Evolutionary conservation across 2,113 vertebrate species (phyloP).

Genomic region (Grammomys dolichurus): DNA sequence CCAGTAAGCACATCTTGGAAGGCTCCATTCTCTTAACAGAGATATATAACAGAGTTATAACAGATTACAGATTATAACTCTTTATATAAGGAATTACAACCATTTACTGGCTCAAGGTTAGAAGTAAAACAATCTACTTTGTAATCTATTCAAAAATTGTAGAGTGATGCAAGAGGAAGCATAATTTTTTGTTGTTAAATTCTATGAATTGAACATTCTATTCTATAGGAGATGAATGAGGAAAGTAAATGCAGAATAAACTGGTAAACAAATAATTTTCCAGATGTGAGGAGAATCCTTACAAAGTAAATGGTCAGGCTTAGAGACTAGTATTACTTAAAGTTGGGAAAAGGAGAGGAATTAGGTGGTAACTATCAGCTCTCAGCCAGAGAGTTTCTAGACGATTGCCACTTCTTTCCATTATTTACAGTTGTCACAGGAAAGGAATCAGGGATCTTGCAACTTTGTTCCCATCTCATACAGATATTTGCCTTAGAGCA

Average conservation of each 20-base stretch:
- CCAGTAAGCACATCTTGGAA: not conserved
- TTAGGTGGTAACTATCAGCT: not conserved
- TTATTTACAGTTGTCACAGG: not conserved
- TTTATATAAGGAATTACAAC: not conserved
- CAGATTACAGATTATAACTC: not conserved
- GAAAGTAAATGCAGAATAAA: not conserved
- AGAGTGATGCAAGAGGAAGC: not conserved
- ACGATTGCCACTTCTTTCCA: not conserved
- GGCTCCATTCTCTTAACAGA: not conserved
- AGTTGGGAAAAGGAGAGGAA: not conserved
- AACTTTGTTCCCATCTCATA: not conserved
- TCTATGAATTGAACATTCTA: not conserved
- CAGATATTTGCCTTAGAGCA: not conserved
- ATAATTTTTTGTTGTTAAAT: not conserved
- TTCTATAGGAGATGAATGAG: not conserved
- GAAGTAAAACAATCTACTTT: not conserved
- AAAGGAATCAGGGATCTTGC: not conserved
- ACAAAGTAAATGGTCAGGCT: not conserved
- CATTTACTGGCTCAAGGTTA: not conserved
- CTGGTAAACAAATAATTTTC: not conserved
- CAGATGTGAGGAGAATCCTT: not conserved
- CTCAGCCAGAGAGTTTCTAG: not conserved
- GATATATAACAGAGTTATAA: not conserved
- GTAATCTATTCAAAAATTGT: not conserved
- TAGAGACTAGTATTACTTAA: not conserved